phyloP scores from a whole-genome alignment of 2,888 invertebrate species.

The Aromia moschata region DNA sequence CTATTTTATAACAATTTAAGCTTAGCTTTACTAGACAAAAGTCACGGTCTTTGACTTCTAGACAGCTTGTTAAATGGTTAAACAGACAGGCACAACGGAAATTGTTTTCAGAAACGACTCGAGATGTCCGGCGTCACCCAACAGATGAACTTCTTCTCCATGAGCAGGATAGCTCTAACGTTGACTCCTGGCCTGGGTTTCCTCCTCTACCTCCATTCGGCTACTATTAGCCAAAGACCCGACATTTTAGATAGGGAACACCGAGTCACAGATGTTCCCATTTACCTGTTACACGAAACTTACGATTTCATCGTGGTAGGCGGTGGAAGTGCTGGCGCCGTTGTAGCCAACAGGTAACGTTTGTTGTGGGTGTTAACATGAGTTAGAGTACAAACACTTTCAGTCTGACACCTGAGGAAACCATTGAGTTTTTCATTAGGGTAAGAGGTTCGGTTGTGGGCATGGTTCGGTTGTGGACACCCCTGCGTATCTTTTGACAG shows the following conservation, averaged over 20 bases:
- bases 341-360: constrained; percentile 68
- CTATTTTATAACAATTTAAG: too few species aligned
- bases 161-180: constrained; percentile 72
- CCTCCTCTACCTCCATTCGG: constrained; percentile 71
- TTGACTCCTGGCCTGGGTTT: constrained; percentile 73
- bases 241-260: constrained; percentile 77
- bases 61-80: too few species aligned
- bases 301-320: constrained; percentile 87
- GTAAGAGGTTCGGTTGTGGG: too few species aligned
- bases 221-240: constrained; percentile 71
- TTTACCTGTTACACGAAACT: constrained; percentile 66
- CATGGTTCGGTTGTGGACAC: too few species aligned
- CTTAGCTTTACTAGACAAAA: too few species aligned
- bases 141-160: constrained; percentile 65
- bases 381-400: neutral
- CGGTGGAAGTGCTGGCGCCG: constrained; percentile 84
- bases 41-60: too few species aligned
- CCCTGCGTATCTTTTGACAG: too few species aligned
- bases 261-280: constrained; percentile 67
- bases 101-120: neutral
- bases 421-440: too few species aligned
- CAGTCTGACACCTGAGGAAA: too few species aligned
- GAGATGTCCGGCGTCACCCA: constrained; percentile 39
- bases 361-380: neutral
- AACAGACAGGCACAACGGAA: too few species aligned